These are phyloP conservation scores for Anoplopoma fimbria DNA, from an alignment of 2,113 vertebrate species.

Conservation along the genomic window DNA sequence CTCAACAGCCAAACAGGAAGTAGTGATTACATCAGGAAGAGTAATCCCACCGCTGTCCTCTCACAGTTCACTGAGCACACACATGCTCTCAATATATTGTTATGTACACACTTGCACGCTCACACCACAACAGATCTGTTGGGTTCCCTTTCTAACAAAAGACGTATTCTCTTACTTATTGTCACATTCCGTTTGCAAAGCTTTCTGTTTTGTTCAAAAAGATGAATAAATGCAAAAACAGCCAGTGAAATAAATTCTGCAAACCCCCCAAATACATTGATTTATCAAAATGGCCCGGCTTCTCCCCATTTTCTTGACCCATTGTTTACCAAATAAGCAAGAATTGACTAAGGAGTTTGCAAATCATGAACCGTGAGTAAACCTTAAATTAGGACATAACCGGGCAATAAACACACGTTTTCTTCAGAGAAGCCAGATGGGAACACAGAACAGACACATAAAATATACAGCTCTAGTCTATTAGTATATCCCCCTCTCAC, in stretches of 20 bases:
- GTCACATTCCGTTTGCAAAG: not conserved
- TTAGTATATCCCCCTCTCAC: conserved; percentile 23
- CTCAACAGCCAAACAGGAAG: conserved; percentile 60
- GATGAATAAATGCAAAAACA: not conserved
- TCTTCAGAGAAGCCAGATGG: conserved; percentile 54
- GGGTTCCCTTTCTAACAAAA: not conserved
- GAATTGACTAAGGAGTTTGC: not conserved
- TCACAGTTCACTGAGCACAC: conserved; percentile 59
- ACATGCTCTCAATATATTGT: conserved; percentile 14
- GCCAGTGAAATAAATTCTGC: not conserved
- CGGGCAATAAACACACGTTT: conserved; percentile 14
- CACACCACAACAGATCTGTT: conserved; percentile 12
- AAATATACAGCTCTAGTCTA: conserved; percentile 48
- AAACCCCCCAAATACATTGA: not conserved
- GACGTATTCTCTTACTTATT: not conserved
- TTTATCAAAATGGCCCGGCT: not conserved
- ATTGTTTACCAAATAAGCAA: conserved; percentile 31
- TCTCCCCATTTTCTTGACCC: not conserved
- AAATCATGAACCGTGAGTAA: conserved; percentile 6
- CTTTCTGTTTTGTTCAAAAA: not conserved
- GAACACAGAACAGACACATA: conserved; percentile 52
- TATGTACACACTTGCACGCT: conserved; percentile 13
- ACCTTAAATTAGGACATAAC: conserved; percentile 18
- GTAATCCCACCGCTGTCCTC: conserved; percentile 61
- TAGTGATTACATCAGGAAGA: conserved; percentile 61